Conservation (phyloP, 2,797 vertebrate species). For the Austrolebias charrua region DNA sequence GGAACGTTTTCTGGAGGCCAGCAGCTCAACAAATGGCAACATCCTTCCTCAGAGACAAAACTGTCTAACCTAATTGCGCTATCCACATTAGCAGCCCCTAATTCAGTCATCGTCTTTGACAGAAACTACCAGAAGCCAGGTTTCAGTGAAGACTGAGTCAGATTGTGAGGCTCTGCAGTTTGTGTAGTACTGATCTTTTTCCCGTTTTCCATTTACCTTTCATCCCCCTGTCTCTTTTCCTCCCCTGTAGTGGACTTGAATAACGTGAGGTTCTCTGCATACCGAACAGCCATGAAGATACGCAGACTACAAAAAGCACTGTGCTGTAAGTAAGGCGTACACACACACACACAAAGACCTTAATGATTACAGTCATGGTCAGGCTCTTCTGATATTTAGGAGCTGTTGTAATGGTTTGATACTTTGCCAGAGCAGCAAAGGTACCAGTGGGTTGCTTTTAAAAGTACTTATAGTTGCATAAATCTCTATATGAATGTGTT, state of each 20-base stretch:
- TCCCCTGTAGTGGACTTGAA: constrained; percentile 89
- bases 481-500: constrained; percentile 5
- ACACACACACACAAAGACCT: constrained; percentile 15
- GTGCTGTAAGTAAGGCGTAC: constrained; percentile 87
- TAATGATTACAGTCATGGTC: constrained; percentile 27
- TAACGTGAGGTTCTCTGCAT: constrained; percentile 97
- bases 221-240: constrained; percentile 28
- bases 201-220: constrained; percentile 31
- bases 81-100: constrained; percentile 28
- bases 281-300: constrained; percentile 98
- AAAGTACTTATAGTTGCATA: constrained; percentile 16
- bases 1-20: constrained; percentile 52
- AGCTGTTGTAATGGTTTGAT: constrained; percentile 53
- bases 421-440: constrained; percentile 38
- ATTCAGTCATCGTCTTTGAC: constrained; percentile 24
- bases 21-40: constrained; percentile 63
- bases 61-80: constrained; percentile 64
- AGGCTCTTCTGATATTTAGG: constrained; percentile 49
- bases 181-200: constrained; percentile 34
- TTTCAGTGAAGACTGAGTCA: constrained; percentile 24
- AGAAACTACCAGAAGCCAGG: constrained; percentile 30
- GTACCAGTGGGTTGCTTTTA: constrained; percentile 47
- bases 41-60: constrained; percentile 39
- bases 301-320: constrained; percentile 94
- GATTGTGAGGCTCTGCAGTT: constrained; percentile 37